phyloP scores from a whole-genome alignment of 2,888 invertebrate species.

The Andrena dorsata region DNA sequence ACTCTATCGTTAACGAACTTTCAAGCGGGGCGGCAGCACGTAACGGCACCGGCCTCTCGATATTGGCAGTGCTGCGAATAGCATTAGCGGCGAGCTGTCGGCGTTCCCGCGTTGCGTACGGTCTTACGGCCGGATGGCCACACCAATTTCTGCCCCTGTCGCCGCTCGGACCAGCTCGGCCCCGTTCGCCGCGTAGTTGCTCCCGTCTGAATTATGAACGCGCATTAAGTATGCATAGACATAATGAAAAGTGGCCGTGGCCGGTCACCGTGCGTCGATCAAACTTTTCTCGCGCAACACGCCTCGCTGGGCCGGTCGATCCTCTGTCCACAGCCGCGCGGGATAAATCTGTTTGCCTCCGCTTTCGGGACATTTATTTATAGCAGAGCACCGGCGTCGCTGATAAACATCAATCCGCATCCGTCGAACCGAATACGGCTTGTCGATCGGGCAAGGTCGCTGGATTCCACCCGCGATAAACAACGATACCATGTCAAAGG shows the following conservation, averaged over 20 bases:
- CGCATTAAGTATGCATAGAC: conserved; percentile 56
- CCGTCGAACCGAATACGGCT: background rate
- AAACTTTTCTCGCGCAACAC: conserved; percentile 19
- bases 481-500: background rate
- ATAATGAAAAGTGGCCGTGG: conserved; percentile 41
- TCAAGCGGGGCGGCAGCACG: background rate
- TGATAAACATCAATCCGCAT: background rate
- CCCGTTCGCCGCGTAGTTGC: conserved; percentile 34
- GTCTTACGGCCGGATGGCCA: conserved; percentile 37
- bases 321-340: background rate
- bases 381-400: background rate
- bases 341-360: conserved; percentile 25
- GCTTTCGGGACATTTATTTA: conserved; percentile 10
- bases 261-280: conserved; percentile 37
- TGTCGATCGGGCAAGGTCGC: background rate
- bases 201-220: conserved; percentile 36
- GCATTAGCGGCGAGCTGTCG: conserved; percentile 43
- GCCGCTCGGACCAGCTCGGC: conserved; percentile 4
- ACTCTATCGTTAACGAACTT: conserved; percentile 47
- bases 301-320: background rate
- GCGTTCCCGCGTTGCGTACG: conserved; percentile 13
- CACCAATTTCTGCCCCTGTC: conserved; percentile 42
- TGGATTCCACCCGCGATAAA: background rate
- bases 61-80: conserved; percentile 46
- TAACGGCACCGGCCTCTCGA: background rate